Conservation (phyloP, 2,888 invertebrate genomes). For the Caenorhabditis sulstoni region DNA sequence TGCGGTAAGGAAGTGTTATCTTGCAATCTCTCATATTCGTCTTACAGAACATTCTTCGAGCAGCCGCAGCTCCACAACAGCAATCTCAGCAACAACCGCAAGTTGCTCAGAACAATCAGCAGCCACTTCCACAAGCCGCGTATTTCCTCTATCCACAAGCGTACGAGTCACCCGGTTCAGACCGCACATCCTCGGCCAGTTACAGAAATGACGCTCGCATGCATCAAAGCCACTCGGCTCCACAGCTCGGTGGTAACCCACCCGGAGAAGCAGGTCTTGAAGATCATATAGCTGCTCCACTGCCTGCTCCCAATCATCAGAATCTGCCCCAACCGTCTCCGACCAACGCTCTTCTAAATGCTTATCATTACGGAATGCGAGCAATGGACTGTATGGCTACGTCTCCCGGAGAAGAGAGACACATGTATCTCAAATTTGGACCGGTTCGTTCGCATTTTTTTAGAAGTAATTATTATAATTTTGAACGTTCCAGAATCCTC, state of each 20-base stretch:
- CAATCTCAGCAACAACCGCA: not conserved
- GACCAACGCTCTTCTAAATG: conserved; percentile 21
- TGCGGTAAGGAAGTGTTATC: conserved; percentile 8
- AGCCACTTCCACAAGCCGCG: not conserved
- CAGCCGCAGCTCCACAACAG: conserved; percentile 8
- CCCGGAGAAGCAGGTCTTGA: not conserved
- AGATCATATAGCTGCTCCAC: not conserved
- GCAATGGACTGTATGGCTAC: conserved; percentile 55
- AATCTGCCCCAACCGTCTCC: conserved; percentile 15
- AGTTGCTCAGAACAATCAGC: conserved; percentile 7
- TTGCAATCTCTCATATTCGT: not conserved
- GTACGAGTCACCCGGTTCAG: conserved; percentile 17
- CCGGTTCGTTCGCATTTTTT: conserved; percentile 9
- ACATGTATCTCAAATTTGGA: conserved; percentile 40
- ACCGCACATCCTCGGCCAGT: conserved; percentile 4
- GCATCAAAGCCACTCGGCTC: conserved; percentile 76
- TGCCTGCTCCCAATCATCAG: conserved; percentile 11
- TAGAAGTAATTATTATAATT: too few species aligned
- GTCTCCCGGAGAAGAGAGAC: conserved; percentile 38
- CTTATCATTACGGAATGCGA: conserved; percentile 51
- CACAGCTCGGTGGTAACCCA: conserved; percentile 60
- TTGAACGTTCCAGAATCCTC: conserved; percentile 24
- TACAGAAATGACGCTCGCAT: conserved; percentile 51
- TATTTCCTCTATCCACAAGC: conserved; percentile 36
- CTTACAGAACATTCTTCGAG: not conserved